Conservation (phyloP, 2,113 vertebrate genomes). For the Lophura nycthemera region DNA sequence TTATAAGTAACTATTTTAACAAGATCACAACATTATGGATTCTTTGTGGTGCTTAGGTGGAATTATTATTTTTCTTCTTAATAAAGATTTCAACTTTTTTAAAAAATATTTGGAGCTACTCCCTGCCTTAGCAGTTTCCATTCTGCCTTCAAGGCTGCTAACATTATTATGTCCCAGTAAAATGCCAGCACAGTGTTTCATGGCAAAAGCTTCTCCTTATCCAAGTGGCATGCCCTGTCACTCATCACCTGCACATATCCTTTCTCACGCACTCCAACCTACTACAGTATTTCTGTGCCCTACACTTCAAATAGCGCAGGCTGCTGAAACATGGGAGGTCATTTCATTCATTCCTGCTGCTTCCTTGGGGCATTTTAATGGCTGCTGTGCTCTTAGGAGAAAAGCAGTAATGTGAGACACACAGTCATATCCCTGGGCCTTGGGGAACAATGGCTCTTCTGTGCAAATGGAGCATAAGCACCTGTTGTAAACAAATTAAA, state of each 20-base stretch:
- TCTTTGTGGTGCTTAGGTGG: not conserved
- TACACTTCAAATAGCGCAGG: slow-evolving; percentile 29
- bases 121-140: not conserved
- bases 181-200: not conserved
- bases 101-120: not conserved
- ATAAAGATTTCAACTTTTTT: not conserved
- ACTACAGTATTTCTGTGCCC: not conserved
- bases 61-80: not conserved
- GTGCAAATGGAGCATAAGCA: slow-evolving; percentile 74
- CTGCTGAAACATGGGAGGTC: slow-evolving; percentile 59
- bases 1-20: not conserved
- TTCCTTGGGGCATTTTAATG: slow-evolving; percentile 52
- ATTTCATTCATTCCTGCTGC: slow-evolving; percentile 28
- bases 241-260: slow-evolving; percentile 43
- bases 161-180: not conserved
- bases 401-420: slow-evolving; percentile 59
- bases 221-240: not conserved
- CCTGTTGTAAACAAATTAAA: slow-evolving; percentile 80
- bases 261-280: slow-evolving; percentile 34
- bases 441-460: slow-evolving; percentile 66
- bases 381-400: slow-evolving; percentile 32
- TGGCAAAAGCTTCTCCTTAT: not conserved
- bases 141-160: not conserved
- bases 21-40: not conserved
- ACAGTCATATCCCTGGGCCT: not conserved